Base-by-base conservation (phyloP, 1,140 invertebrate genomes). In the Vanessa atalanta region DNA sequence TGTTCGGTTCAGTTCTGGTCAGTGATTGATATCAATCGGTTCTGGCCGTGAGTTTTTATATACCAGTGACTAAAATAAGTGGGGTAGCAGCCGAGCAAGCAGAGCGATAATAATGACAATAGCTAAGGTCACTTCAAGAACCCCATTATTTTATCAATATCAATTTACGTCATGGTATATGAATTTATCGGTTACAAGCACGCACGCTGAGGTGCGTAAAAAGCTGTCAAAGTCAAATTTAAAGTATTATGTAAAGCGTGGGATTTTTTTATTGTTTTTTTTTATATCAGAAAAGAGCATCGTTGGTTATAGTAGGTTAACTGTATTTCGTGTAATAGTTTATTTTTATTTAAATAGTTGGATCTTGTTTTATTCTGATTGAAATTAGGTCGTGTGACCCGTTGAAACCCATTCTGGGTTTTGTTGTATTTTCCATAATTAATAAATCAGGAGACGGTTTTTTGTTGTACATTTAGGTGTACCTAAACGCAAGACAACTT, bases 1-100 rank as follows among this genome's bases (percentile, higher is more conserved):
- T 76, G 76, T 82, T 81, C 79, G 69, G 66, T 60, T 47, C 61
- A 53, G 47, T 70, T 64, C 48, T 91, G 76, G 66, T 77, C 74
- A 65, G 60, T 73, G 81, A 83, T 88, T 85, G 83, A 80, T 85
- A 73, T 79, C 77, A 75, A 75, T 74, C 71, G 61, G 64, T 61
- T 31, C 57, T 75, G 76, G 73, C 72, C 77, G 71, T 78, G 64
- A 76, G 76, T 85, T 86, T 88, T 87, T 87, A 87, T 87, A 85
- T 83, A 83, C 31, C 67, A 81, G 57, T 65, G 23, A 78, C 77
- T 74, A 80, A 79, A 79, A 82, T 79, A 82, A 86, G 83, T 84
- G 84, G 80, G 81, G 83, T 70, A 37, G 63, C 23, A 68, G 31
- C 31, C 55, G 72, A 70, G 8, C 73, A 75, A 79, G 77, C 72